Evolutionary conservation across 2,888 invertebrate species (phyloP), one percentile per base, ranked within the genome.

Genomic region (Pammene aurita): DNA sequence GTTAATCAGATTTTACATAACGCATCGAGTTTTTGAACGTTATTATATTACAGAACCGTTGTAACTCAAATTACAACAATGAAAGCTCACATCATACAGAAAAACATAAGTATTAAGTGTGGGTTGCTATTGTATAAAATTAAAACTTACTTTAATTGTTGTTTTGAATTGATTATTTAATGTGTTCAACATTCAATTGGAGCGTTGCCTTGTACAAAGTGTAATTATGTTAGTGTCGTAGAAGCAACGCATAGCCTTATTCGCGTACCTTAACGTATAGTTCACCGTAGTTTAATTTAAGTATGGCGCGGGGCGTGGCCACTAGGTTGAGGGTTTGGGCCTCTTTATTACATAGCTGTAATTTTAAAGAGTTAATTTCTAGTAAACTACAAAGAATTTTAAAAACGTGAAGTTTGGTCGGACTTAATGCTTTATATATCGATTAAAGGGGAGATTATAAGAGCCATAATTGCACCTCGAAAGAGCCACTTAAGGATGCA

Each of bases 121-220:
- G 38, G 38, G 38, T 38, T 7, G 38, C 38, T 7, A 38, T 38
- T 38, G 38, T 38, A 38, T 9, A 38, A 38, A 38, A 16, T 60
- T 56, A 62, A 61, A 54, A 65, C 54, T 55, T 63, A 69, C 64
- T 63, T 63, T 63, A 69, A 66, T 63, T 63, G 57, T 60, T 57
- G 13, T 44, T 52, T 63, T 56, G 62, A 52, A 52, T 61, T 72
- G 62, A 54, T 38, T 14, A 69, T 71, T 58, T 67, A 72, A 71
- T 70, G 76, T 74, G 75, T 78, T 75, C 74, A 75, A 69, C 55
- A 61, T 72, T 73, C 73, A 71, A 72, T 74, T 74, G 56, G 48
- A 57, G 70, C 67, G 58, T 58, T 58, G 62, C 42, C 35, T 46
- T 44, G 62, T 67, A 56, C 60, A 67, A 63, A 67, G 67, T 60